phyloP scores from a whole-genome alignment of 2,113 vertebrate species.

The Argyrosomus japonicus region DNA sequence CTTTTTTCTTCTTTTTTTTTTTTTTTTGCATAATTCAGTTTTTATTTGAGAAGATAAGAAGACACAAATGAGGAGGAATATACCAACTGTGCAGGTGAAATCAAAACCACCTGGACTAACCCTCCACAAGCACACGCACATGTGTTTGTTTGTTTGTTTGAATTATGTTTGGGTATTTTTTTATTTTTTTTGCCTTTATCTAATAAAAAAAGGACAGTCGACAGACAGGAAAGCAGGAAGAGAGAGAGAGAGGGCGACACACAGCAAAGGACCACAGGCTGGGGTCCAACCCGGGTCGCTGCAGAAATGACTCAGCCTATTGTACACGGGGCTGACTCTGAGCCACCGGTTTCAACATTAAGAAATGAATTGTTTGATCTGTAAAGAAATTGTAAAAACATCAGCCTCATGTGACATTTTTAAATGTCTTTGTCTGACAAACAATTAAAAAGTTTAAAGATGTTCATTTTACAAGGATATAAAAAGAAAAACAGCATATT shows the following conservation, averaged over 20 bases:
- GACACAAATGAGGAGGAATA: slow-evolving; percentile 1
- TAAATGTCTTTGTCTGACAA: neutral
- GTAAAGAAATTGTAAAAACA: neutral
- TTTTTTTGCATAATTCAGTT: neutral
- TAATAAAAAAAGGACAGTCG: no score
- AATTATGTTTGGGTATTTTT: no score
- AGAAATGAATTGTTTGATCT: neutral
- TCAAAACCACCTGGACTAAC: neutral
- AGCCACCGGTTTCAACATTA: neutral
- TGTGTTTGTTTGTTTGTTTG: no score
- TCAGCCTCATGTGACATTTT: neutral
- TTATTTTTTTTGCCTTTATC: no score
- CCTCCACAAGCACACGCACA: neutral
- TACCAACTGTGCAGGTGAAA: neutral
- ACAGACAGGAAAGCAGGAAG: no score
- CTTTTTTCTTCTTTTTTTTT: no score
- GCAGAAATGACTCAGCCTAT: no score
- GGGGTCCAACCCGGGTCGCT: no score
- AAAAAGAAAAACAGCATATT: neutral
- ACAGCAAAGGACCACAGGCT: no score
- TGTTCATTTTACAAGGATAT: neutral
- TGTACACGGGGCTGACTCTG: no score
- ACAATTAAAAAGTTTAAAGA: neutral
- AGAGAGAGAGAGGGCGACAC: no score
- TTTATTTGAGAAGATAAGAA: neutral